Percentiles rank a stretch among this genome's conserved stretches.
These are phyloP conservation scores for Terebella lapidaria DNA, from an alignment of 2,888 invertebrate species.

Conservation along the genomic window DNA sequence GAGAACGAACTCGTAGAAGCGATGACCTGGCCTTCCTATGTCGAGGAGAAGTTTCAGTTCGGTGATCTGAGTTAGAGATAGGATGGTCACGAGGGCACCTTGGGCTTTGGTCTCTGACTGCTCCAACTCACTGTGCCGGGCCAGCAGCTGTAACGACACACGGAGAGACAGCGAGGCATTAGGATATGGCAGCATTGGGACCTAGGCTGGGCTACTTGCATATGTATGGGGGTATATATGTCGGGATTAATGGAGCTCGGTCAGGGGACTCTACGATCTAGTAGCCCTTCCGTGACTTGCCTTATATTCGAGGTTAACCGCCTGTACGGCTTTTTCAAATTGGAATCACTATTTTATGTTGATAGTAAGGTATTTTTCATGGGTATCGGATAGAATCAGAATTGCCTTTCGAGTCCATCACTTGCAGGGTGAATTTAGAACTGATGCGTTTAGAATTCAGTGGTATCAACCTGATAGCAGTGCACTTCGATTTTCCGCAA, in stretches of 20 bases:
- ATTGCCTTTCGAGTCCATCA: too few species aligned
- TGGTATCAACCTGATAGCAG: too few species aligned
- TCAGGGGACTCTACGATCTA: too few species aligned
- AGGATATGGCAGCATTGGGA: background rate
- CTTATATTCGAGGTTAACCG: too few species aligned
- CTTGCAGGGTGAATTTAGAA: too few species aligned
- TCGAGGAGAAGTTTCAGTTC: conserved; percentile 29
- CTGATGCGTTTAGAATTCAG: too few species aligned
- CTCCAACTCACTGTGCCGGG: conserved; percentile 29
- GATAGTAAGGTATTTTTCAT: too few species aligned
- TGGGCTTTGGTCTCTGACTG: conserved; percentile 32
- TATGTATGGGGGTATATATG: conserved; percentile 4
- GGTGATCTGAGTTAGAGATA: conserved; percentile 30
- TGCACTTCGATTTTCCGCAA: too few species aligned
- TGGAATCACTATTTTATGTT: too few species aligned
- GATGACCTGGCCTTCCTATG: conserved; percentile 29
- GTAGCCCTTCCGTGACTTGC: too few species aligned
- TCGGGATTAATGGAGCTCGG: conserved; percentile 5
- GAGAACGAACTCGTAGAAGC: conserved; percentile 31
- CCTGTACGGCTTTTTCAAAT: too few species aligned
- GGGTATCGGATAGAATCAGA: too few species aligned
- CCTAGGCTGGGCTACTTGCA: background rate
- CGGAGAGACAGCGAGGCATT: background rate
- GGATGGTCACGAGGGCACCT: conserved; percentile 27
- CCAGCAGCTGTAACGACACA: conserved; percentile 22